These are phyloP conservation scores for Actinia tenebrosa DNA, from an alignment of 64 coral and sea anemone species.

Conservation along the genomic window DNA sequence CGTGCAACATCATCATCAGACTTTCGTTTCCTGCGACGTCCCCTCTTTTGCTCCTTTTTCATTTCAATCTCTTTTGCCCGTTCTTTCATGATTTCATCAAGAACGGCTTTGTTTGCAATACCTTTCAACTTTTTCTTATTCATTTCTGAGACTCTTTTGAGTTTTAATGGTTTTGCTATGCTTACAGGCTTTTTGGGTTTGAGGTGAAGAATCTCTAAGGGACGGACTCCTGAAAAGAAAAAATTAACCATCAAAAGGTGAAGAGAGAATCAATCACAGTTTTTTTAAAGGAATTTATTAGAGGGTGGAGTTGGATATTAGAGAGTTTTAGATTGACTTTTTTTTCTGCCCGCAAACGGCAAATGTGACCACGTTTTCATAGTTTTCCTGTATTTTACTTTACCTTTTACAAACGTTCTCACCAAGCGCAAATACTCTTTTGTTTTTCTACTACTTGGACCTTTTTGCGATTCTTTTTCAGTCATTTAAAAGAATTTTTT, in stretches of 20 bases:
- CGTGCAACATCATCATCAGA: not conserved
- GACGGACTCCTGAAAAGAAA: slow-evolving; percentile 9
- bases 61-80: slow-evolving; percentile 40
- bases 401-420: too few relatives aligned
- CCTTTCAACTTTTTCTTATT: slow-evolving; percentile 43
- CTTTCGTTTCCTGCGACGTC: slow-evolving; percentile 32
- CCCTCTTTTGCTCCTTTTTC: slow-evolving; percentile 40
- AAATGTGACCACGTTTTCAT: too few relatives aligned
- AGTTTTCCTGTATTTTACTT: too few relatives aligned
- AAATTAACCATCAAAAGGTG: not conserved
- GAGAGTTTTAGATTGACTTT: too few relatives aligned
- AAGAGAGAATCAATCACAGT: not conserved
- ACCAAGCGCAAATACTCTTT: too few relatives aligned
- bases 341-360: too few relatives aligned
- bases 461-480: too few relatives aligned
- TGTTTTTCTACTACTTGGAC: too few relatives aligned
- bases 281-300: too few relatives aligned
- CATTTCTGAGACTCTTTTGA: slow-evolving; percentile 47
- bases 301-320: too few relatives aligned
- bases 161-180: slow-evolving; percentile 1
- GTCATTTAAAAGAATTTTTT: too few relatives aligned
- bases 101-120: slow-evolving; percentile 39
- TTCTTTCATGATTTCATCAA: slow-evolving; percentile 69
- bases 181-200: not conserved
- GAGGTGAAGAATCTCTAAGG: slow-evolving; percentile 24